A percentile compares a stretch with the other conserved stretches of the same genome.
Conservation (phyloP, 2,888 invertebrate species). For the Lottia gigantea region DNA sequence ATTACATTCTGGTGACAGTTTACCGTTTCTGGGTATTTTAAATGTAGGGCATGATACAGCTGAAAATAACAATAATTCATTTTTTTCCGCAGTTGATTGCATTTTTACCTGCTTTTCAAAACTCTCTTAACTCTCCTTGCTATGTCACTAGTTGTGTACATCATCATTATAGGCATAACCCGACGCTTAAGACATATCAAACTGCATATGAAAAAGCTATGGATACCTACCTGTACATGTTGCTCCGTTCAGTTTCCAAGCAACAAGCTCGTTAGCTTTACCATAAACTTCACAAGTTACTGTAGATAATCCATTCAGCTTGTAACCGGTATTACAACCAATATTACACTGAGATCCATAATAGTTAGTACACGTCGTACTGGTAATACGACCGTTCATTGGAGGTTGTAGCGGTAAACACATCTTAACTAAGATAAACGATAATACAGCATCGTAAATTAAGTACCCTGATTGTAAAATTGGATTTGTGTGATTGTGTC, state of each 20-base stretch:
- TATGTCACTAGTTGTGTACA: too few relatives aligned
- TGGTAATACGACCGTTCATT: constrained; percentile 37
- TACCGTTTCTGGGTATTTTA: constrained; percentile 31
- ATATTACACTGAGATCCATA: constrained; percentile 43
- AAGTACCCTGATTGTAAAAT: too few relatives aligned
- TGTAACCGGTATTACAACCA: constrained; percentile 42
- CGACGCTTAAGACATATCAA: too few relatives aligned
- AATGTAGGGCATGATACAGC: constrained; percentile 37
- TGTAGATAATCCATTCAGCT: constrained; percentile 24
- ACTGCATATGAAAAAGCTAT: neutral
- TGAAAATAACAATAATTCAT: constrained; percentile 17
- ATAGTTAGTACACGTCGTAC: constrained; percentile 35
- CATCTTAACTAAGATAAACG: constrained; percentile 33
- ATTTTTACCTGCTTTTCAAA: too few relatives aligned
- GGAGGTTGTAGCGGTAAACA: constrained; percentile 36
- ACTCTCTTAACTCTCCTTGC: too few relatives aligned
- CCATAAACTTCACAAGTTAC: constrained; percentile 35
- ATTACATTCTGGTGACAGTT: constrained; percentile 31
- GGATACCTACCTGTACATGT: constrained; percentile 35
- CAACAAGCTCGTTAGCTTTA: constrained; percentile 21
- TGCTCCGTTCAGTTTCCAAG: constrained; percentile 34
- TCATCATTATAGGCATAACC: too few relatives aligned
- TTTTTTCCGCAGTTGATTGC: too few relatives aligned
- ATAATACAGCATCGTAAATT: too few relatives aligned
- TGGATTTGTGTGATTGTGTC: too few relatives aligned